Conservation (phyloP, 1,140 invertebrate genomes). For the Drosophila arizonae region DNA sequence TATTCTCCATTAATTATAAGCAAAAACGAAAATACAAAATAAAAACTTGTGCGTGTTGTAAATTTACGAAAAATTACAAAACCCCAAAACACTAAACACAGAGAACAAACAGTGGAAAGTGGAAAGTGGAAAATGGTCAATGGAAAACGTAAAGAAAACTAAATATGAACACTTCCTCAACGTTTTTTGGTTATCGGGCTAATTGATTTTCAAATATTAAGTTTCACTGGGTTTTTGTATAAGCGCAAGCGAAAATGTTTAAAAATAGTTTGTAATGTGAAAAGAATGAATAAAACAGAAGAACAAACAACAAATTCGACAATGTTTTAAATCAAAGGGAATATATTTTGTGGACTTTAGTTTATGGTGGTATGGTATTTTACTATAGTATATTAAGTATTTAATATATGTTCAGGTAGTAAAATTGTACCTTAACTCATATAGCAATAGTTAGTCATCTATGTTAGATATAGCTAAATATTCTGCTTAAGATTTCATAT, state of each 20-base stretch:
- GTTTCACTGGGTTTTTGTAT: slow-evolving; percentile 16
- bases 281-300: slow-evolving; percentile 37
- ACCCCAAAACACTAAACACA: slow-evolving; percentile 12
- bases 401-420: too few relatives aligned
- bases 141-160: slow-evolving; percentile 20
- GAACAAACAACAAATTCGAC: slow-evolving; percentile 20
- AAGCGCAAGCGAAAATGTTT: slow-evolving; percentile 31
- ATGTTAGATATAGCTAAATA: too few relatives aligned
- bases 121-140: background rate
- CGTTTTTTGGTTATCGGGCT: slow-evolving; percentile 12
- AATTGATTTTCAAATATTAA: slow-evolving; percentile 24
- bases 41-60: slow-evolving; percentile 71
- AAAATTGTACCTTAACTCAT: too few relatives aligned
- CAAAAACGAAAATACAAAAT: slow-evolving; percentile 5
- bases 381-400: too few relatives aligned
- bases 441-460: too few relatives aligned
- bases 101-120: slow-evolving; percentile 1
- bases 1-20: slow-evolving; percentile 68
- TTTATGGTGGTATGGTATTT: too few relatives aligned
- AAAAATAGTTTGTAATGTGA: slow-evolving; percentile 41
- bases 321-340: slow-evolving; percentile 19
- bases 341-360: background rate
- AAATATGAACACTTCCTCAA: slow-evolving; percentile 37
- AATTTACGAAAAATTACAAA: slow-evolving; percentile 46
- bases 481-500: too few relatives aligned